These are phyloP conservation scores for Epinephelus moara DNA, from an alignment of 2,113 vertebrate genomes.

Conservation along the genomic window DNA sequence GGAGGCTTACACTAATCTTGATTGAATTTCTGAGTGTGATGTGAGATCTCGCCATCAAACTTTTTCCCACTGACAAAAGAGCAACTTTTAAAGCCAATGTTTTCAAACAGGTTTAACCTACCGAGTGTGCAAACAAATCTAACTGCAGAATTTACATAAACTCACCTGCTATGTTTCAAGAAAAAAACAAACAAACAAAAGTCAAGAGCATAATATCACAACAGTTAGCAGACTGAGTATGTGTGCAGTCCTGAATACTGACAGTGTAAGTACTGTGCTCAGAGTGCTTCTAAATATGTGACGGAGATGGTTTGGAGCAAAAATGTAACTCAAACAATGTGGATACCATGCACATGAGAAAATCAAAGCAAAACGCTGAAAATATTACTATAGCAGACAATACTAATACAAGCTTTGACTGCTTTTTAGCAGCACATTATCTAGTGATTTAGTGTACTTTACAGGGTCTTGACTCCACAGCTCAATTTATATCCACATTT, in stretches of 20 bases:
- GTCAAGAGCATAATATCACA: background rate
- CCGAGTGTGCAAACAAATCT: slow-evolving; percentile 10
- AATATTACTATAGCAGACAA: background rate
- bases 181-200: background rate
- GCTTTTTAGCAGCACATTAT: too few relatives aligned
- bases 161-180: slow-evolving; percentile 7
- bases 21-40: slow-evolving; percentile 73
- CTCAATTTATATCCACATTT: too few relatives aligned
- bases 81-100: slow-evolving; percentile 49
- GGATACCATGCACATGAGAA: background rate
- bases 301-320: background rate
- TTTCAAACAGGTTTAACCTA: slow-evolving; percentile 46
- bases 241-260: slow-evolving; percentile 6
- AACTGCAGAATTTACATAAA: background rate
- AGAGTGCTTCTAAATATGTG: background rate
- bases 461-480: too few relatives aligned
- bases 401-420: background rate
- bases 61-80: slow-evolving; percentile 66
- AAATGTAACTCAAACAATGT: background rate
- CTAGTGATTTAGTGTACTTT: too few relatives aligned
- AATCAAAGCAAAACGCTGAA: background rate
- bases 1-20: slow-evolving; percentile 76
- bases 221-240: slow-evolving; percentile 1
- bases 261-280: background rate
- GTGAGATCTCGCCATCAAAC: slow-evolving; percentile 67